Percentiles rank a stretch among this genome's conserved stretches.
phyloP scores from a whole-genome alignment of 1,140 invertebrate genomes.

The Sarcophaga peregrina region DNA sequence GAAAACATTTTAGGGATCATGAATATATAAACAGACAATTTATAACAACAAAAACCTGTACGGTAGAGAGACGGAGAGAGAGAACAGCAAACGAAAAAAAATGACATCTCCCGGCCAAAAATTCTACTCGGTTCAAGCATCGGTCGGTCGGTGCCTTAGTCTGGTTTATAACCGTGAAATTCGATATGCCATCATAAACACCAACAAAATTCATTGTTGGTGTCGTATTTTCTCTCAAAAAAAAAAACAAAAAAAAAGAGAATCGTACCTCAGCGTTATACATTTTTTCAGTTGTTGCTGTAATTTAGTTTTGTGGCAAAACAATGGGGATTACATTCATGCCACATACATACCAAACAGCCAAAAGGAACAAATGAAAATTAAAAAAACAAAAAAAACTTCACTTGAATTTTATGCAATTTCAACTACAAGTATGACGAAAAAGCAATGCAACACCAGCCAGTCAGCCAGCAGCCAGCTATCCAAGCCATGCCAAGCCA shows the following conservation, averaged over 20 bases:
- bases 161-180: conserved; percentile 24
- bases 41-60: neutral
- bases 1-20: conserved; percentile 10
- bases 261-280: too few relatives aligned
- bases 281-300: neutral
- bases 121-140: too few relatives aligned
- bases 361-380: too few relatives aligned
- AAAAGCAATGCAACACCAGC: too few relatives aligned
- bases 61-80: neutral
- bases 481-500: too few relatives aligned
- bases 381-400: too few relatives aligned
- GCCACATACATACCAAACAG: neutral
- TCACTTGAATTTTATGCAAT: too few relatives aligned
- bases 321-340: conserved; percentile 1
- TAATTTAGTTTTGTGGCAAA: neutral
- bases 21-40: conserved; percentile 25
- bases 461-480: too few relatives aligned
- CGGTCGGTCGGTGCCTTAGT: too few relatives aligned
- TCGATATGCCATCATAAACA: conserved; percentile 24
- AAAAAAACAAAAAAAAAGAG: too few relatives aligned
- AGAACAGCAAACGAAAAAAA: neutral
- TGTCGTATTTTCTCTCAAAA: neutral
- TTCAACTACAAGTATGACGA: too few relatives aligned
- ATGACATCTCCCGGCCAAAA: too few relatives aligned
- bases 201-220: conserved; percentile 26